Conservation (phyloP, 2,113 vertebrate genomes). For the Neodontobutis hainanensis region DNA sequence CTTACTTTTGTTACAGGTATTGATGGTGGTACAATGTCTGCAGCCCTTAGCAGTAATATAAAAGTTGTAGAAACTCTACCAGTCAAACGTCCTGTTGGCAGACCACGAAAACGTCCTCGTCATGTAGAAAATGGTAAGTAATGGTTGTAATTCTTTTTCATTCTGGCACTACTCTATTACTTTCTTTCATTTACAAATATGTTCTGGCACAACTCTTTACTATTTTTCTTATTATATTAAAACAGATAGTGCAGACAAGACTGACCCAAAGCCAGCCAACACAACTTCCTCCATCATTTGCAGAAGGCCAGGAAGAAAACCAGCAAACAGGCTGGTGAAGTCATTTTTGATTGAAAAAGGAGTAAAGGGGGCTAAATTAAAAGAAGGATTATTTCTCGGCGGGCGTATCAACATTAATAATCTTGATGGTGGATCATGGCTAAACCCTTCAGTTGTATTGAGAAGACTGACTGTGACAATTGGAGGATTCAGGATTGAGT, state of each 20-base stretch:
- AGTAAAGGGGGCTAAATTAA: conserved; percentile 64
- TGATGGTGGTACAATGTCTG: conserved; percentile 82
- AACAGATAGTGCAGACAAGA: conserved; percentile 66
- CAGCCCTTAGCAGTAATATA: conserved; percentile 79
- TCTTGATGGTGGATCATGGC: conserved; percentile 61
- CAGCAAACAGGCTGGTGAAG: conserved; percentile 67
- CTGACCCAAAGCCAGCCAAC: conserved; percentile 47
- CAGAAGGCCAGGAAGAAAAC: conserved; percentile 76
- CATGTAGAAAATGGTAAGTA: conserved; percentile 40
- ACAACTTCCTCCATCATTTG: conserved; percentile 69
- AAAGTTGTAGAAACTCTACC: conserved; percentile 42
- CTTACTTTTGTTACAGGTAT: conserved; percentile 75
- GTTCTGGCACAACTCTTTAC: not conserved
- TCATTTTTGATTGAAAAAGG: conserved; percentile 72
- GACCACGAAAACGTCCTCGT: conserved; percentile 84
- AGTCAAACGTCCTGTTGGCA: conserved; percentile 71
- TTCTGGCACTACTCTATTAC: not conserved
- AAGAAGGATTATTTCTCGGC: conserved; percentile 70
- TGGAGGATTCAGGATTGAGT: conserved; percentile 80
- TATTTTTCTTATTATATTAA: conserved; percentile 53
- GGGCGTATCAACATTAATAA: conserved; percentile 68
- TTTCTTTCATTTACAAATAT: not conserved
- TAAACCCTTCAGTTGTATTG: conserved; percentile 77
- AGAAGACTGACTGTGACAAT: conserved; percentile 79
- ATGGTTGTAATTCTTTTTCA: not conserved